Evolutionary conservation across 2,113 vertebrate species (phyloP), one percentile per base, ranked within the genome.

Genomic region (Camelus dromedarius): DNA sequence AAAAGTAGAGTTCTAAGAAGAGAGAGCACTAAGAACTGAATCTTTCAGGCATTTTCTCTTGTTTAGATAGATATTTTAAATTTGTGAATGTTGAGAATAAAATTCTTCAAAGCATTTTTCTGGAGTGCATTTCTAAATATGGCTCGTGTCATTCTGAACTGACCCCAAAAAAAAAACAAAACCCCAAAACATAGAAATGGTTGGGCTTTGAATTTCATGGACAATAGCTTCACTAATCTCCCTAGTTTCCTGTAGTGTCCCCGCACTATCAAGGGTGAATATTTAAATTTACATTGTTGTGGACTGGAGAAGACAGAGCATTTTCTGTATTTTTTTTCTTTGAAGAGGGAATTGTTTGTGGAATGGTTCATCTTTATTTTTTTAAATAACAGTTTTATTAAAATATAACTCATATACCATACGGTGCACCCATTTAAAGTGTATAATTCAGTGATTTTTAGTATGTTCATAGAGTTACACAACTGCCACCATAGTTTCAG

Each of bases 61-160:
- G 87, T 54, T 70, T 91, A 56, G n/a, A 76, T 95, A 75, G 92
- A 85, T 95, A 93, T 75, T 97, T 97, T 96, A 95, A 96, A 96
- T 96, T 96, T 54, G 89, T 97, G 89, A 96, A 91, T 83, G 87
- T 90, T 90, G 89, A 95, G 77, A 96, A 64, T 96, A 96, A 96
- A 97, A 97, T 92, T 95, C 84, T 97, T 97, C 96, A 96, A 96
- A 97, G 97, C 96, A 93, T 96, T 97, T 98, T 96, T 98, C 81
- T 85, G 54, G 48, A 95, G 56, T 91, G 35, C 42, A 91, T 96
- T 95, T 97, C 96, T 97, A 97, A 98, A 97, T 98, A 93, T 95
- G 96, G 95, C 50, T 94, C 93, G 32, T 96, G 89, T 96, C 91
- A 73, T 91, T 96, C 89, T 91, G 93, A 97, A 94, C 60, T 62